Evolutionary conservation across 2,113 vertebrate species (phyloP).

Genomic region (Hirundichthys speculiger): DNA sequence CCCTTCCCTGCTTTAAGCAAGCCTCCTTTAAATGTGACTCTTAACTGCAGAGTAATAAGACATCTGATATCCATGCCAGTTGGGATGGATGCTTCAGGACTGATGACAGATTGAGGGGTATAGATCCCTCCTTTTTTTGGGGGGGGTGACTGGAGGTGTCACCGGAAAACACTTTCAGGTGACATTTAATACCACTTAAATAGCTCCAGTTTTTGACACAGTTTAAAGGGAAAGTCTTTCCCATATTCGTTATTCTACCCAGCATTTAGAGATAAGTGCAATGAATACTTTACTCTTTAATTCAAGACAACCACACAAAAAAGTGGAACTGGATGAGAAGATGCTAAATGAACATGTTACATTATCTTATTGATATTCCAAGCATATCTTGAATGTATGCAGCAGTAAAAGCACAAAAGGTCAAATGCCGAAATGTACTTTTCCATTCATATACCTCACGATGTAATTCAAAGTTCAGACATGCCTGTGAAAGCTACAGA

Average conservation of each 20-base stretch:
- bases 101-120: constrained; percentile 51
- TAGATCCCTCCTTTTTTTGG: constrained; percentile 44
- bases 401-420: too few relatives aligned
- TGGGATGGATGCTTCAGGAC: constrained; percentile 27
- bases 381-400: too few relatives aligned
- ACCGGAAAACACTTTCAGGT: constrained; percentile 67
- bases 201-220: constrained; percentile 30
- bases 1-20: constrained; percentile 53
- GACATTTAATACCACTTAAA: constrained; percentile 53
- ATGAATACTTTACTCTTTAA: not conserved
- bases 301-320: not conserved
- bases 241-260: too few relatives aligned
- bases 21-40: constrained; percentile 59
- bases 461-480: too few relatives aligned
- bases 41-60: constrained; percentile 40
- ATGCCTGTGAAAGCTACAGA: too few relatives aligned
- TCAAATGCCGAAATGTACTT: too few relatives aligned
- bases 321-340: not conserved
- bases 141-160: constrained; percentile 51
- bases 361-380: too few relatives aligned
- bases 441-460: too few relatives aligned
- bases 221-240: constrained; percentile 14
- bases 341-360: too few relatives aligned
- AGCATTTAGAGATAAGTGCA: too few relatives aligned
- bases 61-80: constrained; percentile 61